Evolutionary conservation across 1,140 invertebrate species (phyloP), one percentile per base, ranked within the genome.

Genomic region (Maniola jurtina): DNA sequence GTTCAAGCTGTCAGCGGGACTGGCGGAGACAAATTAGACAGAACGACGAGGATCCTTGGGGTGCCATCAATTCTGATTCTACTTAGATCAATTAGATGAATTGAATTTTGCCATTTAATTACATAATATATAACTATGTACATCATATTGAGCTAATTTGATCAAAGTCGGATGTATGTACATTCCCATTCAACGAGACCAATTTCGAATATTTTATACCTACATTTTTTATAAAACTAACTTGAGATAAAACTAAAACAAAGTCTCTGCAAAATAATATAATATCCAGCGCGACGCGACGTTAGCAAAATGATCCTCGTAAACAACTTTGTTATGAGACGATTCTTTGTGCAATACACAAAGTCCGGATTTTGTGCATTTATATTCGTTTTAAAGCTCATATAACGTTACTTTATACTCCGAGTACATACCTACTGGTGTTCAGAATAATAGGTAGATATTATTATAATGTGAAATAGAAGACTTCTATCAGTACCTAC

Each of bases 21-120:
- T 42, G 61, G 40, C 45, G 36, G 58, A 52, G 61, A 64, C 40
- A 64, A 64, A 57, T 64, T 64, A 50, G 33, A n/a, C 33, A 54
- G 40, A 6, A 33, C 61, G 54, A 33, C 42, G 40, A 42, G 34
- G 50, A 64, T 56, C 54, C 35, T 42, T 34, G n/a, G 61, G 54
- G 38, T 45, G n/a, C 40, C 61, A 64, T 64, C n/a, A 64, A 64
- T 64, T 47, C 33, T n/a, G 34, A 35, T 14, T 11, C 38, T 45
- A 25, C 40, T 42, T 42, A 40, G 57, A 59, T 45, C 57, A 16
- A 59, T 59, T 59, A 16, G 14, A 16, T 38, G 45, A 36, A 15
- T 14, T 45, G n/a, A n/a, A n/a, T n/a, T n/a, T 42, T 42, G 36
- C 36, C 9, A 36, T 36, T 6, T 6, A 36, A 36, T 6, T 6